Conservation (phyloP, 2,797 vertebrate species). For the Percopsis omiscomaycus region DNA sequence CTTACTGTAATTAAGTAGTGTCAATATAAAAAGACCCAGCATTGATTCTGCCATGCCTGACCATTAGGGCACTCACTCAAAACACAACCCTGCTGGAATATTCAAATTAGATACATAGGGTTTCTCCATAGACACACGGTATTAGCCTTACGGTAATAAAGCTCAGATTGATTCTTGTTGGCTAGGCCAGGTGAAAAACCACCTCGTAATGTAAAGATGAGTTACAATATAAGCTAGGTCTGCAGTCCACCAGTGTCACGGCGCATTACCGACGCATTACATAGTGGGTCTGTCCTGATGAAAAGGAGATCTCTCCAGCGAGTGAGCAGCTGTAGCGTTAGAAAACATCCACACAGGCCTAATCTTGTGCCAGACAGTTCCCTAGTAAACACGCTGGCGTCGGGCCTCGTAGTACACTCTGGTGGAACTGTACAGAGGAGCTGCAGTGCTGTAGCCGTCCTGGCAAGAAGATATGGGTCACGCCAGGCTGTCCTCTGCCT, state of each 20-base stretch:
- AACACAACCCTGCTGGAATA: not conserved
- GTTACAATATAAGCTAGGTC: not conserved
- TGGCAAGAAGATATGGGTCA: conserved; percentile 76
- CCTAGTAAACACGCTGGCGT: conserved; percentile 68
- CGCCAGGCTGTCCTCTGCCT: conserved; percentile 72
- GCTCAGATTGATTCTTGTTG: too few species aligned
- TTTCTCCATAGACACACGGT: not conserved
- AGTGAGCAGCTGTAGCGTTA: conserved; percentile 58
- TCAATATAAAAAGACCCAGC: conserved; percentile 3
- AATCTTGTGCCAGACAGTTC: conserved; percentile 70
- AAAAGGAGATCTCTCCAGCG: conserved; percentile 42
- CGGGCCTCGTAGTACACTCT: conserved; percentile 66
- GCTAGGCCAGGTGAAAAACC: not conserved
- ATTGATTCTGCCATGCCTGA: conserved; percentile 4
- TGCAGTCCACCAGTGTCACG: not conserved
- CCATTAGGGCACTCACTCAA: not conserved
- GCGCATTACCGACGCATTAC: conserved; percentile 10
- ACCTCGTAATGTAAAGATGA: not conserved
- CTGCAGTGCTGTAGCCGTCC: conserved; percentile 50
- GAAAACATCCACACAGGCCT: conserved; percentile 58
- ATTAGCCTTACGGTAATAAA: not conserved
- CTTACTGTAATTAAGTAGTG: not conserved
- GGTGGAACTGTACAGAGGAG: conserved; percentile 46
- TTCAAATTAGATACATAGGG: not conserved
- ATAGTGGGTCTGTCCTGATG: conserved; percentile 23